These are phyloP conservation scores for Megalurothrips usitatus DNA, from an alignment of 2,888 invertebrate species.

Conservation along the genomic window DNA sequence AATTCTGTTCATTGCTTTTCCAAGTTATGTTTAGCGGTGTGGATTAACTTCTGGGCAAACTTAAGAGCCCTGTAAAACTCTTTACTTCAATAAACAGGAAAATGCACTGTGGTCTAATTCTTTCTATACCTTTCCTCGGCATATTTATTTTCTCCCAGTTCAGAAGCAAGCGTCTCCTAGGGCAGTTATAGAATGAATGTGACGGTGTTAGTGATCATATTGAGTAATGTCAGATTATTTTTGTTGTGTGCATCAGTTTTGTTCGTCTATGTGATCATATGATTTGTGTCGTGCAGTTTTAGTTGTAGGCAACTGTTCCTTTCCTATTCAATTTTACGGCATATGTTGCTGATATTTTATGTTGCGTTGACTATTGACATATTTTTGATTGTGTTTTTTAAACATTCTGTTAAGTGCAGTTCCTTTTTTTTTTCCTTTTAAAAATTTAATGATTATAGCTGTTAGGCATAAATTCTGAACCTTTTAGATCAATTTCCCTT, in stretches of 20 bases:
- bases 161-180: neutral
- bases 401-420: neutral
- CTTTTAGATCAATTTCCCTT: constrained; percentile 22
- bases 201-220: neutral
- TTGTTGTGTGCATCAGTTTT: constrained; percentile 20
- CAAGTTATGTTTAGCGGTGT: neutral
- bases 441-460: neutral
- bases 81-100: neutral
- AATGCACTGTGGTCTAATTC: neutral
- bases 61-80: neutral
- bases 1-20: neutral
- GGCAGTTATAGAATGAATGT: neutral
- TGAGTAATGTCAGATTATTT: neutral
- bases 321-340: constrained; percentile 24
- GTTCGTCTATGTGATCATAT: neutral
- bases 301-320: constrained; percentile 22
- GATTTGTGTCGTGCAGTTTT: constrained; percentile 14
- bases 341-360: constrained; percentile 12
- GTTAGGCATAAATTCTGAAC: neutral
- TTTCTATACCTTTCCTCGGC: neutral
- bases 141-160: neutral
- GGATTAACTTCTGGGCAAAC: neutral
- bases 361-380: constrained; percentile 17
- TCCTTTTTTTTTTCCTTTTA: neutral
- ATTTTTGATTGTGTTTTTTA: constrained; percentile 18